These are phyloP conservation scores for Poeciliopsis presidionis DNA, from an alignment of 2,797 vertebrate species.

Conservation along the genomic window DNA sequence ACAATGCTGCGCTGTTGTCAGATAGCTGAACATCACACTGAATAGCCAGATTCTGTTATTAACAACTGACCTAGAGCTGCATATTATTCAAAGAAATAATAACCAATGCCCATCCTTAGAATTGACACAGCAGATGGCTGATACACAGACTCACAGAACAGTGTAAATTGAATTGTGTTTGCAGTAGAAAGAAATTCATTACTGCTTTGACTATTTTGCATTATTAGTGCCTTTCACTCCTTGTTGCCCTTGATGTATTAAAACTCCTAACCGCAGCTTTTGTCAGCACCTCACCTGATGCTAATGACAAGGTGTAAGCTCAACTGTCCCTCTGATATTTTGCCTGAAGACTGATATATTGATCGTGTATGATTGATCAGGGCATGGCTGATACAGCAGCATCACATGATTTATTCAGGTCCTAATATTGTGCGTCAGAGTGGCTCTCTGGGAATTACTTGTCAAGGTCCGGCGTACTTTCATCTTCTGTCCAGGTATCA, in stretches of 20 bases:
- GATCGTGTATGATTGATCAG: constrained; percentile 79
- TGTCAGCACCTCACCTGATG: constrained; percentile 74
- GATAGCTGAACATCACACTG: constrained; percentile 48
- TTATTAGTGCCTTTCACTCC: constrained; percentile 62
- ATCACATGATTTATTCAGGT: constrained; percentile 81
- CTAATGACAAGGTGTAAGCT: constrained; percentile 73
- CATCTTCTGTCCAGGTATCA: constrained; percentile 64
- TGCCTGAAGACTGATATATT: constrained; percentile 79
- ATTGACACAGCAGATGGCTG: constrained; percentile 46
- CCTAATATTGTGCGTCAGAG: constrained; percentile 75
- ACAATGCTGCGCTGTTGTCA: constrained; percentile 61
- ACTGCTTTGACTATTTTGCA: constrained; percentile 51
- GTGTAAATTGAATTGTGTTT: constrained; percentile 53
- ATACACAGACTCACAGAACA: constrained; percentile 25
- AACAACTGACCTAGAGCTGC: constrained; percentile 43
- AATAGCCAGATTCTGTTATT: constrained; percentile 49
- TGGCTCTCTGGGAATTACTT: constrained; percentile 49
- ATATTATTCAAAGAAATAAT: constrained; percentile 34
- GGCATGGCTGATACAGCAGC: constrained; percentile 80
- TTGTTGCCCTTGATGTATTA: constrained; percentile 47
- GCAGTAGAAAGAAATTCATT: constrained; percentile 48
- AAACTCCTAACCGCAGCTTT: constrained; percentile 25
- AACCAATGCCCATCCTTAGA: constrained; percentile 26
- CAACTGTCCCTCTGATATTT: constrained; percentile 71
- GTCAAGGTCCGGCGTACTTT: constrained; percentile 53